Evolutionary conservation across 37 sponge, comb jelly and placozoan genomes (phyloP).

Genomic region (Petrosia ficiformis): DNA sequence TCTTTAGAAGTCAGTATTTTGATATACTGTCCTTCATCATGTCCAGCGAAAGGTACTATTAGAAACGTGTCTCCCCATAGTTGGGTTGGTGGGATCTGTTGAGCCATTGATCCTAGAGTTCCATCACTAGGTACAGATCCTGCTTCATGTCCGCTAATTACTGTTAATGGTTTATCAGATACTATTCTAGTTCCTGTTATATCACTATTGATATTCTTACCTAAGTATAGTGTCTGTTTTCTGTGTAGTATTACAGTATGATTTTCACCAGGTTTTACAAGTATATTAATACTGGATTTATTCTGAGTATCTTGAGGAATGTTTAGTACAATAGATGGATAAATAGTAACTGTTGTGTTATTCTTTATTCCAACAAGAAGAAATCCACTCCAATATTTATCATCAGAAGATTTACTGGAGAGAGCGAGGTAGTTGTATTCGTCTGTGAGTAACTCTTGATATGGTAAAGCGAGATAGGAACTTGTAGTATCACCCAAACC

Average conservation of each 20-base stretch:
- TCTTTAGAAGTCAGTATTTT: background rate
- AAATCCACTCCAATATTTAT: too few relatives aligned
- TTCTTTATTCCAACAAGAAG: too few relatives aligned
- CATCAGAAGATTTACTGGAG: too few relatives aligned
- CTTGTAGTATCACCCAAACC: too few relatives aligned
- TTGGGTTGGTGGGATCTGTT: background rate
- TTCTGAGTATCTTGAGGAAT: too few relatives aligned
- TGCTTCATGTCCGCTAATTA: background rate
- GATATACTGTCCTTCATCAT: background rate
- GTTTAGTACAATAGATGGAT: too few relatives aligned
- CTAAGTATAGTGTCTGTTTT: background rate
- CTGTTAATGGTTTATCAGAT: background rate
- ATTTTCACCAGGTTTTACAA: background rate
- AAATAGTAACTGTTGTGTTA: too few relatives aligned
- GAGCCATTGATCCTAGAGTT: background rate
- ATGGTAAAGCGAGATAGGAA: too few relatives aligned
- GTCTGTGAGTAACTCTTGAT: too few relatives aligned
- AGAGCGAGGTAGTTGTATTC: too few relatives aligned
- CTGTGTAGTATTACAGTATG: background rate
- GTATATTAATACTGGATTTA: background rate
- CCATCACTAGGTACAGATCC: background rate
- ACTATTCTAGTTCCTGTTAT: constrained; percentile 5
- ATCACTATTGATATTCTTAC: background rate
- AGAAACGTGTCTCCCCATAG: background rate
- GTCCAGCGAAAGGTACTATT: background rate